Base-by-base conservation (phyloP, 1,140 invertebrate genomes). In the Phenacoccus solenopsis region DNA sequence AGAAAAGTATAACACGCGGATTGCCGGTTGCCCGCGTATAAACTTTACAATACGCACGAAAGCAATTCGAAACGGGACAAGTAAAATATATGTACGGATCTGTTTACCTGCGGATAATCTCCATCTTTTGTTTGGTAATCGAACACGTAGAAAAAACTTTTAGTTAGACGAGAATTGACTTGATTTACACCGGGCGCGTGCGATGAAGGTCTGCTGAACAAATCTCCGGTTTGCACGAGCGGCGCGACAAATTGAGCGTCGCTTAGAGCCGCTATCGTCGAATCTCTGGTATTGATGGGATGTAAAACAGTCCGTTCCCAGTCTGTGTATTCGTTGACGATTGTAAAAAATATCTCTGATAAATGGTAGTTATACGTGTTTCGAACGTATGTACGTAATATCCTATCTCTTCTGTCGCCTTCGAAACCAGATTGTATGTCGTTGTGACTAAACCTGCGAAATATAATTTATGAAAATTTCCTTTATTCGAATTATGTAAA, bases 261-360 rank as follows among this genome's bases (percentile, higher is more conserved):
- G 68, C 93, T 94, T 0, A 98, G 78, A 1, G 96, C 91, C 20
- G 93, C 87, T 4, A 98, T 88, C 0, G 95, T 92, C 27, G 92
- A 90, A 76, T 98, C 94, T 32, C 96, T 82, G 0, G 94, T 93
- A 75, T 93, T 92, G 67, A 94, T 88, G 24, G 93, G 93, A 81
- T 96, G 92, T 76, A 93, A 86, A 1, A 90, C 88, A 1, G 93
- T 93, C 78, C 90, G 82, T 77, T 96, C 93, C 95, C 95, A 98
- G 78, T 98, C 93, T 10, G 93, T 96, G 77, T 99, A 99, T 75
- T 98, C 94, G 77, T 98, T 98, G 35, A 96, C 90, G 24, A 94
- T 81, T 38, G 96, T 97, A 76, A 96, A 94, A 80, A 95, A 96
- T 78, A 98, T 97, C 80, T 98, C 95, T 75, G 93, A 94, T 72